Conservation (phyloP, 2,113 vertebrate species). For the Eudyptes chrysolophus region DNA sequence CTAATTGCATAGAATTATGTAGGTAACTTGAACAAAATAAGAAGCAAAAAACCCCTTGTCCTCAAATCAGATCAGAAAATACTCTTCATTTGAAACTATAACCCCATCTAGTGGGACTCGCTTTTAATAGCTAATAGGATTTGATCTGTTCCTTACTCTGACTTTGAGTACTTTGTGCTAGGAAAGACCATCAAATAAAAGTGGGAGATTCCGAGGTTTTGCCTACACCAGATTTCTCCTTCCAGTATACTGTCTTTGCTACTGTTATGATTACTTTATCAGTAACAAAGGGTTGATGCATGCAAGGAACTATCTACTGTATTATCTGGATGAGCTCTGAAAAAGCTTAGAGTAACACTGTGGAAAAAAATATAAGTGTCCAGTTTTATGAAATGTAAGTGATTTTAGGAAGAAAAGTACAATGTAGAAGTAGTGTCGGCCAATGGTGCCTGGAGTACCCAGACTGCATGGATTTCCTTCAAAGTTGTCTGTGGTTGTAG, state of each 20-base stretch:
- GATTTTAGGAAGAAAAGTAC: not conserved
- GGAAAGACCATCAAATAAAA: not conserved
- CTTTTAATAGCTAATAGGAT: not conserved
- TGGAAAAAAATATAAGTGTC: not conserved
- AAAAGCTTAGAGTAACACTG: not conserved
- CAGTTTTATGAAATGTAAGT: not conserved
- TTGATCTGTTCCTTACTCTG: not conserved
- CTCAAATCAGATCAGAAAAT: not conserved
- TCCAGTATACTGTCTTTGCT: not conserved
- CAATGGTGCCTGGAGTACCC: not conserved
- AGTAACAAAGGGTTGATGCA: not conserved
- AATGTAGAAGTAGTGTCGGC: not conserved
- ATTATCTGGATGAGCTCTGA: not conserved
- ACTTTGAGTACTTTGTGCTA: not conserved
- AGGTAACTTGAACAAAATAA: not conserved
- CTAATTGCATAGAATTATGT: not conserved
- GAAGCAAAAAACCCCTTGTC: not conserved
- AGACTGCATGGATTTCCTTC: not conserved
- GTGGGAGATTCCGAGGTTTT: not conserved
- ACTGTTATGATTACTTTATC: not conserved
- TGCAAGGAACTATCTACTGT: not conserved
- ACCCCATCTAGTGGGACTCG: slow-evolving; percentile 8
- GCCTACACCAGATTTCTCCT: not conserved
- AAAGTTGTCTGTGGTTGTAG: not conserved
- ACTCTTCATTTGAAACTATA: not conserved